These are phyloP conservation scores for Dicycla oo DNA, from an alignment of 2,888 invertebrate species.

Conservation along the genomic window DNA sequence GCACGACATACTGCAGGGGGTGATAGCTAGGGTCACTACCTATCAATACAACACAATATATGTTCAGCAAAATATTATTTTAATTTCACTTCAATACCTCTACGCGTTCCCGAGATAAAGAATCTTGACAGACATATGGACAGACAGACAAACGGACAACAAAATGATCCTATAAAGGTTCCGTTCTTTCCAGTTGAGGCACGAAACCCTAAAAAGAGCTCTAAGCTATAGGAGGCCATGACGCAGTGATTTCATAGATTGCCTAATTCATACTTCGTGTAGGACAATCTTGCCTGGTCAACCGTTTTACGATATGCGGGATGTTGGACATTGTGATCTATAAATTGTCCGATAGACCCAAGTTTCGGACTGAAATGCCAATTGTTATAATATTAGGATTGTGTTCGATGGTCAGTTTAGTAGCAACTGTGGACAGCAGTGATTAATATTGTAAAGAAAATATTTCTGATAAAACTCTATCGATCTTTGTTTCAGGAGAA, in stretches of 20 bases:
- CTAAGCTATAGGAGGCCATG: too few relatives aligned
- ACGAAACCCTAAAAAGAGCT: too few relatives aligned
- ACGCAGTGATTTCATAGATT: slow-evolving; percentile 6
- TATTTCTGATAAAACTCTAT: neutral
- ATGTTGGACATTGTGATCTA: slow-evolving; percentile 55
- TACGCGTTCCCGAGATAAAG: too few relatives aligned
- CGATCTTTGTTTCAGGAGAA: neutral
- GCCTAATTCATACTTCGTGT: slow-evolving; percentile 36
- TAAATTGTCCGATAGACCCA: slow-evolving; percentile 53
- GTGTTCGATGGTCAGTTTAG: slow-evolving; percentile 18
- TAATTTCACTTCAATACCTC: too few relatives aligned
- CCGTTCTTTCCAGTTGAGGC: too few relatives aligned
- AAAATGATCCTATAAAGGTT: too few relatives aligned
- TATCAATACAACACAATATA: too few relatives aligned
- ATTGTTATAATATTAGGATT: slow-evolving; percentile 41
- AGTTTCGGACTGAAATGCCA: slow-evolving; percentile 33
- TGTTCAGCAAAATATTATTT: too few relatives aligned
- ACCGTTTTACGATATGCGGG: slow-evolving; percentile 65
- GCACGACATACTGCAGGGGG: too few relatives aligned
- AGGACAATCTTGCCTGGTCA: slow-evolving; percentile 57
- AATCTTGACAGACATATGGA: too few relatives aligned
- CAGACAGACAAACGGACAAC: too few relatives aligned
- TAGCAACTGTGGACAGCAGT: neutral
- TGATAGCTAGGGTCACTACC: too few relatives aligned
- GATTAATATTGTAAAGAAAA: neutral